Base-by-base conservation (phyloP, 2,797 vertebrate species). In the Myotis pilosus region DNA sequence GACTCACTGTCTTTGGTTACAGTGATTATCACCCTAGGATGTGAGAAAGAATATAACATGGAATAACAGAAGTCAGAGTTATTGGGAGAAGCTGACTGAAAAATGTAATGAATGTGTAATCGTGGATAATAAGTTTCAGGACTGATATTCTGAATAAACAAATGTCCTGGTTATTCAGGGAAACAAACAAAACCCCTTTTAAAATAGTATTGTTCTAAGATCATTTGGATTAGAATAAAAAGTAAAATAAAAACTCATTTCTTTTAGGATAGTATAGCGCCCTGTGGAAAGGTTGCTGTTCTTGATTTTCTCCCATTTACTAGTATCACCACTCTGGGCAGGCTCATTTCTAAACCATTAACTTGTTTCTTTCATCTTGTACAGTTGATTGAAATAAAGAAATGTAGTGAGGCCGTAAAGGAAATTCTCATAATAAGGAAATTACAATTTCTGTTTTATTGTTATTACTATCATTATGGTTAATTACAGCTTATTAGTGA, bases 331-430 rank as follows among this genome's bases (percentile, higher is more conserved):
- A 53, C 49, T 69, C 62, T 57, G 66, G 47, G 25, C 82, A 75
- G 33, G 41, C 28, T 71, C 8, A 3, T 87, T 83, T 93, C 88
- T 86, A 44, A 81, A 49, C 60, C 53, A 88, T 89, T 84, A 92
- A 87, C 75, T 85, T 66, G 16, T 78, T 72, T 93, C 81, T 87
- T 88, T 78, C 28, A 62, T 64, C 94, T 86, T 44, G 15, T 57
- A 60, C 10, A 38, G 75, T 91, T 86, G 86, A 72, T 87, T 89
- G 75, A 89, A 96, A 89, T 82, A 36, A 95, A 95, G 81, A 87
- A 92, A 82, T 55, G 20, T 17, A n/a, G 36, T 30, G 49, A 90
- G 49, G 55, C 74, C 85, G 36, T 53, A 88, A 86, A 83, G 82
- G 30, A 81, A 93, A 72, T 89, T 85, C 44, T 90, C 49, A 23